Evolutionary conservation across 2,888 invertebrate genomes (phyloP).

Genomic region (Sarcophaga variegata): DNA sequence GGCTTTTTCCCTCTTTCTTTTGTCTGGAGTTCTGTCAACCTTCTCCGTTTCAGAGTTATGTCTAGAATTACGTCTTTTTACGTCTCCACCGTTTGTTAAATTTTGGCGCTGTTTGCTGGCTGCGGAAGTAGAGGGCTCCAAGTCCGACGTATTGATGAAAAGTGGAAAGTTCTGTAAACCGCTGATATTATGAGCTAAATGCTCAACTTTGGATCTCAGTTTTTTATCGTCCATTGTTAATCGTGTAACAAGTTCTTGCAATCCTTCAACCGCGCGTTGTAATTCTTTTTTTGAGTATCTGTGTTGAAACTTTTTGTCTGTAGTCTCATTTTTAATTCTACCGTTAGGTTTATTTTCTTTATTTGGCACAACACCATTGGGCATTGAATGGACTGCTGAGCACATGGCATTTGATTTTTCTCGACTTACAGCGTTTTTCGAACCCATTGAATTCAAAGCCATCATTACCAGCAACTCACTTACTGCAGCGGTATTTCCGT

Average conservation of each 20-base stretch:
- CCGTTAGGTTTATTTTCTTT: slow-evolving; percentile 1
- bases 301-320: slow-evolving; percentile 20
- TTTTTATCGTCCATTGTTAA: slow-evolving; percentile 65
- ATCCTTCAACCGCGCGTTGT: slow-evolving; percentile 70
- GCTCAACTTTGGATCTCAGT: slow-evolving; percentile 66
- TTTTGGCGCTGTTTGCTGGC: background rate
- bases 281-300: slow-evolving; percentile 62
- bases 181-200: slow-evolving; percentile 71
- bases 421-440: background rate
- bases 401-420: background rate
- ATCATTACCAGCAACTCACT: slow-evolving; percentile 57
- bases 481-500: background rate
- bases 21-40: slow-evolving; percentile 1
- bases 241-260: slow-evolving; percentile 68
- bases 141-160: background rate
- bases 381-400: background rate
- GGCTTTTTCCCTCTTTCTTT: slow-evolving; percentile 40
- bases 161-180: slow-evolving; percentile 72
- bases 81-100: background rate
- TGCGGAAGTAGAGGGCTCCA: slow-evolving; percentile 2
- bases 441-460: slow-evolving; percentile 24
- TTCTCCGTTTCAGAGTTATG: background rate
- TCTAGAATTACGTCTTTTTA: background rate
- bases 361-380: slow-evolving; percentile 13
- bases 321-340: slow-evolving; percentile 33